phyloP scores from a whole-genome alignment of 2,113 vertebrate genomes.

The Cricetomys ansorgei region DNA sequence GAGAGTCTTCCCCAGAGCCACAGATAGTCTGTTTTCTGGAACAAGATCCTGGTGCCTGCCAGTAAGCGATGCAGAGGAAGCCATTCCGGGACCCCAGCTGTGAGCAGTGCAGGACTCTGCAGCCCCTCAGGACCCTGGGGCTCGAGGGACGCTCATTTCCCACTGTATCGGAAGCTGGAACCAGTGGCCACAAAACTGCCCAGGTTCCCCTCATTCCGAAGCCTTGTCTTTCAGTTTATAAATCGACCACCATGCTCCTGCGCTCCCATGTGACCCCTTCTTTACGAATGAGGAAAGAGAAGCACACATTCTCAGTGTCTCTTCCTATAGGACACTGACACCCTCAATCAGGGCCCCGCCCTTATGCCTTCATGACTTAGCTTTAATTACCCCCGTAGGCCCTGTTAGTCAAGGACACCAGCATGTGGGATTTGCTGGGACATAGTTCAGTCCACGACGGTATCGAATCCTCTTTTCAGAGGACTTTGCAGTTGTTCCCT shows the following conservation, averaged over 20 bases:
- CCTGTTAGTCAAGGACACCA: not conserved
- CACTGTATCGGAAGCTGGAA: not conserved
- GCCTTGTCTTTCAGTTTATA: not conserved
- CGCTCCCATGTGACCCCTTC: not conserved
- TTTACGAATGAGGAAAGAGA: rapidly evolving
- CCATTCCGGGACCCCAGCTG: not conserved
- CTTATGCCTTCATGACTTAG: not conserved
- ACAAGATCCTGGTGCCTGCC: not conserved
- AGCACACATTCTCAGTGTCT: not conserved
- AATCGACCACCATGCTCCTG: not conserved
- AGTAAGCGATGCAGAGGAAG: not conserved
- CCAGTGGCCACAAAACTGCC: not conserved
- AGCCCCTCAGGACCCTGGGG: too few relatives aligned
- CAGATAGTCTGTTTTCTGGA: not conserved
- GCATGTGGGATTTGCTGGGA: not conserved
- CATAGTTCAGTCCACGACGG: not conserved
- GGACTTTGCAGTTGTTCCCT: not conserved
- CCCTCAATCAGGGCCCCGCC: not conserved
- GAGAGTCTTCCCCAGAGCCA: not conserved
- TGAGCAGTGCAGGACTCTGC: not conserved
- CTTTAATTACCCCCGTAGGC: not conserved
- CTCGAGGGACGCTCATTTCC: not conserved
- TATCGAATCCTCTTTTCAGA: not conserved
- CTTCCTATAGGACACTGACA: not conserved
- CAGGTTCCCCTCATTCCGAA: not conserved